Evolutionary conservation across 2,113 vertebrate species (phyloP).

Genomic region (Clarias magur): DNA sequence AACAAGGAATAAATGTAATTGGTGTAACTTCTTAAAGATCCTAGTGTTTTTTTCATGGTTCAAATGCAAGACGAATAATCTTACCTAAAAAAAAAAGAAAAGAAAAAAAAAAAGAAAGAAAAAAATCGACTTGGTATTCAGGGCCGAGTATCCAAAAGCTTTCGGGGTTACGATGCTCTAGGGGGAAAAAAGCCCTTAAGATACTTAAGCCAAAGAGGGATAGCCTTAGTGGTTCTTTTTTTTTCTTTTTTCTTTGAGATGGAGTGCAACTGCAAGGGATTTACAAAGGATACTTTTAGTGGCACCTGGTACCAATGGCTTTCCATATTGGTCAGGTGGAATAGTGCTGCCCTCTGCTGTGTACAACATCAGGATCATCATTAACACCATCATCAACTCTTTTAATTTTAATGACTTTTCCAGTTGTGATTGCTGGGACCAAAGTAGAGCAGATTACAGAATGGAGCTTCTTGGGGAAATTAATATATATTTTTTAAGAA

Average conservation of each 20-base stretch:
- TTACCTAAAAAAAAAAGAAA: background rate
- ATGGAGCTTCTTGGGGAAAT: background rate
- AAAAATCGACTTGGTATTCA: background rate
- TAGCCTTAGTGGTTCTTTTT: constrained; percentile 2
- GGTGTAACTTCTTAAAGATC: constrained; percentile 63
- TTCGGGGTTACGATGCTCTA: constrained; percentile 34
- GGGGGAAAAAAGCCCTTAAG: constrained; percentile 48
- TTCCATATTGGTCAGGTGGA: constrained; percentile 12
- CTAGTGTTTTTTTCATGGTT: constrained; percentile 27
- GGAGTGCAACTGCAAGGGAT: constrained; percentile 49
- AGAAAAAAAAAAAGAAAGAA: background rate
- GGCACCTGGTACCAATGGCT: background rate
- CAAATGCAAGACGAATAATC: background rate
- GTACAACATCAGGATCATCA: background rate
- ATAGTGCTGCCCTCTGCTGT: constrained; percentile 64
- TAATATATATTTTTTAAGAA: background rate
- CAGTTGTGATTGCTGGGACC: background rate
- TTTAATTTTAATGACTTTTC: background rate
- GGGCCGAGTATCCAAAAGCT: constrained; percentile 48
- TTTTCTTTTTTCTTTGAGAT: too few relatives aligned
- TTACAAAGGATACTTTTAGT: constrained; percentile 60
- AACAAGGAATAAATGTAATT: constrained; percentile 80
- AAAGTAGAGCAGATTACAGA: background rate
- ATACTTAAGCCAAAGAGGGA: constrained; percentile 48
- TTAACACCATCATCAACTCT: background rate